These are phyloP conservation scores for Merops nubicus DNA, from an alignment of 2,113 vertebrate genomes.

Conservation along the genomic window DNA sequence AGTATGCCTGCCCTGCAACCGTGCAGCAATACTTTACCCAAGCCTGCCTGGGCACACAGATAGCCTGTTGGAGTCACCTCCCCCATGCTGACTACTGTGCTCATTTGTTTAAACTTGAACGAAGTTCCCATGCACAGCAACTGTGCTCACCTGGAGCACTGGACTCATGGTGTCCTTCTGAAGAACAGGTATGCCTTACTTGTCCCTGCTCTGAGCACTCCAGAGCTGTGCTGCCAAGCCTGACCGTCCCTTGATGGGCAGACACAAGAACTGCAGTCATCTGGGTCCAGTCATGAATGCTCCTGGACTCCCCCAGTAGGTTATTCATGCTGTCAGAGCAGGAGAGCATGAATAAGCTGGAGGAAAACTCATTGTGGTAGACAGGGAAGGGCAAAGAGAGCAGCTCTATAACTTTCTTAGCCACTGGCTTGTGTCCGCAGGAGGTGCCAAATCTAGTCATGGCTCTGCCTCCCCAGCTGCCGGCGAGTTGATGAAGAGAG, in stretches of 20 bases:
- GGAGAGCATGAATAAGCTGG: background rate
- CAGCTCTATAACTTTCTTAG: background rate
- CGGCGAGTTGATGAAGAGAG: background rate
- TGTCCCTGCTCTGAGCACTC: background rate
- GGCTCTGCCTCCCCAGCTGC: background rate
- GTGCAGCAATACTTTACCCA: background rate
- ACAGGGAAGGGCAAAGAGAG: background rate
- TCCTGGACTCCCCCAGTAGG: background rate
- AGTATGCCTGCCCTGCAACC: background rate
- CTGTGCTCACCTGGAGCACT: background rate
- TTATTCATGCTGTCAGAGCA: background rate
- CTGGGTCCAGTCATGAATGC: background rate
- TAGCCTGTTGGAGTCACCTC: background rate
- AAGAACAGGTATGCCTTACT: background rate
- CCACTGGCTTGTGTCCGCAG: background rate
- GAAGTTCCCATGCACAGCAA: background rate
- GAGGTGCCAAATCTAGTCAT: background rate
- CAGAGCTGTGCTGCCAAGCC: background rate
- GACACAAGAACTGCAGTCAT: background rate
- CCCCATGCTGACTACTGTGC: background rate
- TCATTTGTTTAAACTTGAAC: background rate
- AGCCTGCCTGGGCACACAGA: background rate
- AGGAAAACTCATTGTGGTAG: background rate
- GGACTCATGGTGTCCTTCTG: accelerated
- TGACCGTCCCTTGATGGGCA: background rate